phyloP scores from a whole-genome alignment of 1,140 invertebrate species.

The Orchestia grillus region DNA sequence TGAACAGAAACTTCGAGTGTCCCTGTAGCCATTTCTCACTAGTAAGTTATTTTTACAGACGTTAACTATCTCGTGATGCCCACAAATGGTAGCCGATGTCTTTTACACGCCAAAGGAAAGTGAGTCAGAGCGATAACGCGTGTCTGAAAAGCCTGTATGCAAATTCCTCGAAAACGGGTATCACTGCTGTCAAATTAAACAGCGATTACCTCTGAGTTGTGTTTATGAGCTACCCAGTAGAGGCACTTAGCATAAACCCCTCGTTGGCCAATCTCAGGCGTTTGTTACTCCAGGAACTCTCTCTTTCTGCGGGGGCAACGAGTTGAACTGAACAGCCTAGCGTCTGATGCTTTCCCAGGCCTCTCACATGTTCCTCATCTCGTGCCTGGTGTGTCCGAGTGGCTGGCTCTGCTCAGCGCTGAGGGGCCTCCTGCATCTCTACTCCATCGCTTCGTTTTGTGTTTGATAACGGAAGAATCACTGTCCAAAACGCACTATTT shows the following conservation, averaged over 20 bases:
- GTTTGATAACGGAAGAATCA: no score
- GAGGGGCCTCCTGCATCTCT: no score
- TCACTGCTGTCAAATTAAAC: neutral
- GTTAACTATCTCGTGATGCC: neutral
- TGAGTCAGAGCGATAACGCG: neutral
- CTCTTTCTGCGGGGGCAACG: neutral
- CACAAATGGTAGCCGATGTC: neutral
- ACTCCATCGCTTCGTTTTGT: no score
- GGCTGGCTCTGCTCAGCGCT: neutral
- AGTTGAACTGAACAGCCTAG: neutral
- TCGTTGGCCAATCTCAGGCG: neutral
- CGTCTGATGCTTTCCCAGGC: neutral
- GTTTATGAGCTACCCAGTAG: neutral
- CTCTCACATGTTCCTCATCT: neutral
- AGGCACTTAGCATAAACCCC: conserved; percentile 1
- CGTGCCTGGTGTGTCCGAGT: neutral
- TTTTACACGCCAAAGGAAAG: neutral
- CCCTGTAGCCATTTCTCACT: neutral
- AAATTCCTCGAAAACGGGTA: neutral
- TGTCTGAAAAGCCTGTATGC: neutral
- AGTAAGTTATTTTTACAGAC: neutral
- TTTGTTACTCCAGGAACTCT: neutral
- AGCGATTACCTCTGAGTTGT: neutral
- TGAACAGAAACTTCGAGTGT: neutral
- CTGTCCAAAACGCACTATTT: neutral